These are phyloP conservation scores for Pogonus chalceus DNA, from an alignment of 1,140 invertebrate genomes.

Conservation along the genomic window DNA sequence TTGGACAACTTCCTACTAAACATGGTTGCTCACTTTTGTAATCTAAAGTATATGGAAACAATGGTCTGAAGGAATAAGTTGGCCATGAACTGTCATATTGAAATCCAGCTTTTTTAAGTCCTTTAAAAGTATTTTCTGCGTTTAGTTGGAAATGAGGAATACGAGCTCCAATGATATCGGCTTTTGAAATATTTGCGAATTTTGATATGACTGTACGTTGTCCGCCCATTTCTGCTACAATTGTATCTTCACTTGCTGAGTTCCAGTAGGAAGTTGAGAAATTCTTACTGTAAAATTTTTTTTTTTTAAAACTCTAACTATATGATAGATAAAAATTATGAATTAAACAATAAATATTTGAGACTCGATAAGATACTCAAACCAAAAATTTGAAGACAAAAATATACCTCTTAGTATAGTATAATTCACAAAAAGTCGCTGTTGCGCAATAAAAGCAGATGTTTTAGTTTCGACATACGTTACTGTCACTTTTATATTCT, in stretches of 20 bases:
- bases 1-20: neutral
- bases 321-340: too few relatives aligned
- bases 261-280: slow-evolving; percentile 35
- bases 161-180: slow-evolving; percentile 42
- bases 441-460: too few relatives aligned
- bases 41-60: neutral
- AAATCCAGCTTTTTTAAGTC: neutral
- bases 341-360: too few relatives aligned
- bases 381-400: too few relatives aligned
- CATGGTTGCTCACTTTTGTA: neutral
- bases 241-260: slow-evolving; percentile 31
- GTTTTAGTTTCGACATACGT: too few relatives aligned
- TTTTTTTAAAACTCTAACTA: too few relatives aligned
- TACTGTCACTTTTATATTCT: too few relatives aligned
- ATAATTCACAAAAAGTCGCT: too few relatives aligned
- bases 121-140: slow-evolving; percentile 33
- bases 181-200: slow-evolving; percentile 43
- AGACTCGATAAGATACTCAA: too few relatives aligned
- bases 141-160: slow-evolving; percentile 53
- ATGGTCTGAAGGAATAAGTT: neutral
- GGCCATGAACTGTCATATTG: neutral
- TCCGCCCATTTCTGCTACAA: slow-evolving; percentile 44
- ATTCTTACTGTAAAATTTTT: too few relatives aligned
- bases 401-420: too few relatives aligned
- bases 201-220: slow-evolving; percentile 39